These are phyloP conservation scores for Cinclus mexicanus DNA, from an alignment of 2,113 vertebrate genomes.

Conservation along the genomic window DNA sequence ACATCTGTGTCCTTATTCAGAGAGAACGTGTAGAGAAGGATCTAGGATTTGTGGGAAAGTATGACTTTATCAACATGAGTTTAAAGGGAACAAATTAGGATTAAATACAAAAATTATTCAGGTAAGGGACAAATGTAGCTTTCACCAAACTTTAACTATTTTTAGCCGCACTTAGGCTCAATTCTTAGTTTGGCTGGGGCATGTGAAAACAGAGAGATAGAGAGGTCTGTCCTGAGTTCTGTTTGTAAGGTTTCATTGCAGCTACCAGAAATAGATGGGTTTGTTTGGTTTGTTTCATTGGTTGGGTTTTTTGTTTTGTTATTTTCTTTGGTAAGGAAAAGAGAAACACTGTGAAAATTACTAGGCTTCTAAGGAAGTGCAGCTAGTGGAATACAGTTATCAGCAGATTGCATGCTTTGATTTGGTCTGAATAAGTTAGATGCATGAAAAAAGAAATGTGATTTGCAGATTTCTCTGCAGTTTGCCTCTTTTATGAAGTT, in stretches of 20 bases:
- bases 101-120: background rate
- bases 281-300: too few species aligned
- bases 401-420: constrained; percentile 43
- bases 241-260: background rate
- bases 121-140: background rate
- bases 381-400: constrained; percentile 19
- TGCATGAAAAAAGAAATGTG: background rate
- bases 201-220: background rate
- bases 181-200: background rate
- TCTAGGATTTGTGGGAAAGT: background rate
- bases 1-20: background rate
- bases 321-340: background rate
- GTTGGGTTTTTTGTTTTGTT: too few species aligned
- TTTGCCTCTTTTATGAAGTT: constrained; percentile 12
- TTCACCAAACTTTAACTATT: background rate
- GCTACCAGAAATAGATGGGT: background rate
- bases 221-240: background rate
- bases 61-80: background rate
- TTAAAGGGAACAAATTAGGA: background rate
- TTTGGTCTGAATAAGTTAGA: constrained; percentile 21
- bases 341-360: constrained; percentile 12
- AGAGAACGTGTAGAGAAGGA: background rate
- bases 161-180: background rate
- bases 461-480: constrained; percentile 30
- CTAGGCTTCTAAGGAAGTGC: background rate